phyloP scores from a whole-genome alignment of 2,888 invertebrate genomes.

The Pristionchus fissidentatus region DNA sequence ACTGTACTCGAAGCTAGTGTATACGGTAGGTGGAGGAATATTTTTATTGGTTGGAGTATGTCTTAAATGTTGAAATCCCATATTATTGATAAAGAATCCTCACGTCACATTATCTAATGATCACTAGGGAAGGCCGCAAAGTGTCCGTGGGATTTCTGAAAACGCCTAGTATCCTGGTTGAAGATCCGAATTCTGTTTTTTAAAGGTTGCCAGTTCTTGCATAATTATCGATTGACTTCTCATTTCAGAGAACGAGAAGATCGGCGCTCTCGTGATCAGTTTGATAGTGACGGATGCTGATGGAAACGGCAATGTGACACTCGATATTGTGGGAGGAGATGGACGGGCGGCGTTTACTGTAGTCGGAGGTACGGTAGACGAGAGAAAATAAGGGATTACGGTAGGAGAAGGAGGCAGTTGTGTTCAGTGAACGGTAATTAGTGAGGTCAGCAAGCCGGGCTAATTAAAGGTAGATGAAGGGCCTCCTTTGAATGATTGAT shows the following conservation, averaged over 20 bases:
- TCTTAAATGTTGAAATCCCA: not conserved
- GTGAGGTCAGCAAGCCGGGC: not conserved
- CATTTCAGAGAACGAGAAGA: constrained; percentile 79
- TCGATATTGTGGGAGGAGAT: constrained; percentile 48
- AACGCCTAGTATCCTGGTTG: not conserved
- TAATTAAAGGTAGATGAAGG: constrained; percentile 24
- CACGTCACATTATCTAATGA: not conserved
- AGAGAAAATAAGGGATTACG: not conserved
- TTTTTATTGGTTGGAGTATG: not conserved
- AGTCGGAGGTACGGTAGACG: constrained; percentile 41
- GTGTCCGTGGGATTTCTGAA: too few relatives aligned
- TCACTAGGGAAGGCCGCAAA: not conserved
- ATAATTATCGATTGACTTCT: not conserved
- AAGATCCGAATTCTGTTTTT: not conserved
- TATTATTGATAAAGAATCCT: too few relatives aligned
- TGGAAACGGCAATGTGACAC: constrained; percentile 32
- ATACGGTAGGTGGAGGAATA: constrained; percentile 60
- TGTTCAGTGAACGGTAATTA: not conserved
- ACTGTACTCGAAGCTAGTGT: constrained; percentile 72
- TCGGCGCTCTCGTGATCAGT: constrained; percentile 86
- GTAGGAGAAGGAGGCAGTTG: not conserved
- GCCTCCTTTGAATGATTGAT: not conserved
- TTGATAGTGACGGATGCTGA: constrained; percentile 86
- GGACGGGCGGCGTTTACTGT: constrained; percentile 47
- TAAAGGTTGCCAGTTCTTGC: not conserved